Percentiles rank a stretch among this genome's conserved stretches.
Conservation (phyloP, 2,797 vertebrate species). For the Peromyscus eremicus region DNA sequence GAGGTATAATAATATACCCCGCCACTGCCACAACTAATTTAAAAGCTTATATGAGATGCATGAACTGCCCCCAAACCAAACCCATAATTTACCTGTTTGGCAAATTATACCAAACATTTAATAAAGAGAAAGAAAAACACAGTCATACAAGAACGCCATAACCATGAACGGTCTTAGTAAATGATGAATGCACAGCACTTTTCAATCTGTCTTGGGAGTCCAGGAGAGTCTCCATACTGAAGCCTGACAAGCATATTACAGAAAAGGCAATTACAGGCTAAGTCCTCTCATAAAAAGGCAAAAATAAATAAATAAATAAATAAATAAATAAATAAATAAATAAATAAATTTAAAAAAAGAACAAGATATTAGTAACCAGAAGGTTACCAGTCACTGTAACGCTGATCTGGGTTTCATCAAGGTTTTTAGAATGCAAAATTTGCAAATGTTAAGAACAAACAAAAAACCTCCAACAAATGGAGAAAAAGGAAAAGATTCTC, state of each 20-base stretch:
- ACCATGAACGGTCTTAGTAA: background rate
- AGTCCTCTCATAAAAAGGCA: background rate
- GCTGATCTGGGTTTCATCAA: background rate
- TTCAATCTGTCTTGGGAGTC: background rate
- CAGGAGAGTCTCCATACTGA: background rate
- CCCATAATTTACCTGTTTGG: background rate
- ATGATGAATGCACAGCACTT: background rate
- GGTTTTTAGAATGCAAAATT: background rate
- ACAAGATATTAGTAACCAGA: background rate
- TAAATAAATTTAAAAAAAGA: no score
- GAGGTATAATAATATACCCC: background rate
- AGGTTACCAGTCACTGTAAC: background rate
- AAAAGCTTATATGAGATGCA: constrained; percentile 28
- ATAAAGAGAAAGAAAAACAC: background rate
- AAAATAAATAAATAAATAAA: background rate
- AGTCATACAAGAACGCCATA: background rate
- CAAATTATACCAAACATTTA: background rate
- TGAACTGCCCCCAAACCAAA: background rate
- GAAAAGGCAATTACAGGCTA: background rate
- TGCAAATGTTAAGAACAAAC: background rate
- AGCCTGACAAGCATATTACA: background rate
- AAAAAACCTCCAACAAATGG: background rate
- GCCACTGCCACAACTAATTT: background rate
- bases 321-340: no score
- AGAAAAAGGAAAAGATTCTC: background rate